These are phyloP conservation scores for Xestia xanthographa DNA, from an alignment of 2,888 invertebrate species.

Conservation along the genomic window DNA sequence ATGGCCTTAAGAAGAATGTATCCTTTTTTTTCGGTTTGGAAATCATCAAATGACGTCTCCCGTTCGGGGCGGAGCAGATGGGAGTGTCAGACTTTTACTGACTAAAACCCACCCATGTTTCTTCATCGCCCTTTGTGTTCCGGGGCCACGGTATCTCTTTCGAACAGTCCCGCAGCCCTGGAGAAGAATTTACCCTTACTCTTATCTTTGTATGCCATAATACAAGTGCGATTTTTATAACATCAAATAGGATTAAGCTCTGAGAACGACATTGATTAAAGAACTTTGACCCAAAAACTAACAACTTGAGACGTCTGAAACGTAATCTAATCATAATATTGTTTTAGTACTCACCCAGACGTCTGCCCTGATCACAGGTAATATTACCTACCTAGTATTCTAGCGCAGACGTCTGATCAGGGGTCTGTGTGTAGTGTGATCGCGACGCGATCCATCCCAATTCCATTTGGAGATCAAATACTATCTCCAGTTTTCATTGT, in stretches of 20 bases:
- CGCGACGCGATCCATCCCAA: conserved; percentile 62
- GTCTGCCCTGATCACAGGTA: conserved; percentile 32
- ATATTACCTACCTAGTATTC: neutral
- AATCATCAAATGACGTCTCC: no score
- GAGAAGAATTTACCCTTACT: no score
- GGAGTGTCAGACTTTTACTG: no score
- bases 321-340: conserved; percentile 7
- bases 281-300: neutral
- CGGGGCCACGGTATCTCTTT: no score
- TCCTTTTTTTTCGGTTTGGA: no score
- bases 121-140: no score
- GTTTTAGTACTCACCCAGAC: neutral
- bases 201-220: no score
- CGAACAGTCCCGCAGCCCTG: no score
- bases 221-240: neutral
- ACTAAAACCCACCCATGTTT: no score
- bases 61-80: no score
- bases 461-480: conserved; percentile 73
- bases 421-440: conserved; percentile 49
- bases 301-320: conserved; percentile 10
- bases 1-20: no score
- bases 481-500: conserved; percentile 68
- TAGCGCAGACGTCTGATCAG: conserved; percentile 30
- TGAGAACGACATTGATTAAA: neutral
- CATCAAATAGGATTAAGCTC: neutral